These are phyloP conservation scores for Perithous albicinctus DNA, from an alignment of 2,888 invertebrate species.

Conservation along the genomic window DNA sequence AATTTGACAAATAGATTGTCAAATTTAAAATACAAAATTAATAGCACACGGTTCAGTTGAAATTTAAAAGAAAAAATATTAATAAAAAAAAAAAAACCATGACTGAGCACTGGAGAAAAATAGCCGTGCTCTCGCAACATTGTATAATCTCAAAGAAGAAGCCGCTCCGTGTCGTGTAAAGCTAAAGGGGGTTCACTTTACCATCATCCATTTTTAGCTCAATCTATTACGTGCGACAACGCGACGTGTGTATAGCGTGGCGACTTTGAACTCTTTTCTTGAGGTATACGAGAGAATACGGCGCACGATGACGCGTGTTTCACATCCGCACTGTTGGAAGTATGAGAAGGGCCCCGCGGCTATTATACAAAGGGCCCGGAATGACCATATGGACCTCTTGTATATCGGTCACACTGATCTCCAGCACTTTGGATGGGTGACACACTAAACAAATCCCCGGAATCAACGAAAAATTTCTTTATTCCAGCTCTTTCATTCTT, in stretches of 20 bases:
- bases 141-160: constrained; percentile 50
- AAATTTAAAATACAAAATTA: neutral
- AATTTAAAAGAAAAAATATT: neutral
- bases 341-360: constrained; percentile 38
- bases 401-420: constrained; percentile 76
- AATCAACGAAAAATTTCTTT: constrained; percentile 51
- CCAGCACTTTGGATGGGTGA: constrained; percentile 75
- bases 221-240: constrained; percentile 72
- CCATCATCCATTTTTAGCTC: constrained; percentile 64
- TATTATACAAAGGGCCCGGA: constrained; percentile 73
- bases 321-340: constrained; percentile 60
- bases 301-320: constrained; percentile 59
- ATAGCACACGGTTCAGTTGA: neutral
- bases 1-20: neutral
- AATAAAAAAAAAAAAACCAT: neutral
- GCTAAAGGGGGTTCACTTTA: constrained; percentile 18
- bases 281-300: constrained; percentile 43
- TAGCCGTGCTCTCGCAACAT: neutral
- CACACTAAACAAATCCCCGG: constrained; percentile 68
- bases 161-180: constrained; percentile 30
- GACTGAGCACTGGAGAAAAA: neutral
- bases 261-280: constrained; percentile 64
- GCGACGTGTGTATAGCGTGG: constrained; percentile 64
- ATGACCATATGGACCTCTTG: constrained; percentile 64
- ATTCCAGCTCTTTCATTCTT: constrained; percentile 32